phyloP scores from a whole-genome alignment of 2,113 vertebrate species.

The Petaurus breviceps region DNA sequence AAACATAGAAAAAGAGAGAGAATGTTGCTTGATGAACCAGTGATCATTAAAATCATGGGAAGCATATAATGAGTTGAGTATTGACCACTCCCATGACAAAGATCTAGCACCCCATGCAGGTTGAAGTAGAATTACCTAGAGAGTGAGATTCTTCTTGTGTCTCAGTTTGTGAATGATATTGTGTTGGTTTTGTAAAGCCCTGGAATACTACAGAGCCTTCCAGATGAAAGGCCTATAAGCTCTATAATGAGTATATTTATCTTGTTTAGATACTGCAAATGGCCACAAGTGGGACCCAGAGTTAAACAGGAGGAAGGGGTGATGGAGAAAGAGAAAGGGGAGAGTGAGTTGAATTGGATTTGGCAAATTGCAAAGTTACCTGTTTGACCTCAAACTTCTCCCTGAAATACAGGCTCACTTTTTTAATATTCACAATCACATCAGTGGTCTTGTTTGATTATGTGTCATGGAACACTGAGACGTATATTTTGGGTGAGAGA shows the following conservation, averaged over 20 bases:
- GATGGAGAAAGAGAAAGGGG: no score
- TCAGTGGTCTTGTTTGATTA: no score
- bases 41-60: background rate
- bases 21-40: background rate
- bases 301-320: background rate
- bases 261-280: background rate
- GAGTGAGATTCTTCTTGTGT: background rate
- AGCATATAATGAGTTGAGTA: background rate
- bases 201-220: background rate
- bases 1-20: background rate
- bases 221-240: background rate
- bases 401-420: no score
- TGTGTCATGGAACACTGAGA: background rate
- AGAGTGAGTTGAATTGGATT: no score
- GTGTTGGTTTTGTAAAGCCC: background rate
- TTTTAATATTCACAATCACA: no score
- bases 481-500: background rate
- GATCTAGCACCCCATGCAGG: background rate
- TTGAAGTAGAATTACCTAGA: background rate
- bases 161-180: background rate
- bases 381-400: no score
- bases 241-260: background rate
- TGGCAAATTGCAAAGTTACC: no score
- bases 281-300: background rate
- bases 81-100: background rate